These are phyloP conservation scores for Luperina testacea DNA, from an alignment of 2,888 invertebrate genomes.

Conservation along the genomic window DNA sequence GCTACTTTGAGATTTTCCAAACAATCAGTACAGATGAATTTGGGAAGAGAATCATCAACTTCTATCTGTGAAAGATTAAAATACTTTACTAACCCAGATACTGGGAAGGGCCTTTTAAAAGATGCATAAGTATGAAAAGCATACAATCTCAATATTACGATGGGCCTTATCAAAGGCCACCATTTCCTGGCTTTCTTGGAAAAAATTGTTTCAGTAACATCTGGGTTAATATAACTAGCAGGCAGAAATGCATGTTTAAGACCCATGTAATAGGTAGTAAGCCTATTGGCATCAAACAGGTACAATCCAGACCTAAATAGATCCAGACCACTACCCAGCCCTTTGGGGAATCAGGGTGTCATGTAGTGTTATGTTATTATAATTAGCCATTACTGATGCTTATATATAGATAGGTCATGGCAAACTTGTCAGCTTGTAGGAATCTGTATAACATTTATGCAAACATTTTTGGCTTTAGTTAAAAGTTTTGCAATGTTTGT, in stretches of 20 bases:
- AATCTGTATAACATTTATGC: neutral
- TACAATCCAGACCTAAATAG: neutral
- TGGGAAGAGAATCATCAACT: conserved; percentile 84
- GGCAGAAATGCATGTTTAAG: neutral
- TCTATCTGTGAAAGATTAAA: conserved; percentile 77
- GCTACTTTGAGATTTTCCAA: conserved; percentile 81
- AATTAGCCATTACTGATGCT: neutral
- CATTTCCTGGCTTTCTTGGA: neutral
- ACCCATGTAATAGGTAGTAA: neutral
- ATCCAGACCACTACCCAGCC: neutral
- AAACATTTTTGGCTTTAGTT: neutral
- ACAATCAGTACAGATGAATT: conserved; percentile 85
- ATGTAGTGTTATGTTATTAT: neutral
- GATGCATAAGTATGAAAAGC: neutral
- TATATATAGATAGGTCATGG: neutral
- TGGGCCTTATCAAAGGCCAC: too few relatives aligned
- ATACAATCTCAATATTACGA: neutral
- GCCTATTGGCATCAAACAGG: too few relatives aligned
- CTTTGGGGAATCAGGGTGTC: neutral
- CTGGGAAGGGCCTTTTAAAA: neutral
- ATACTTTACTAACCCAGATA: neutral
- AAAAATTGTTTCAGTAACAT: neutral
- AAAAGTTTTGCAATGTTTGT: neutral
- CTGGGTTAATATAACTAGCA: neutral
- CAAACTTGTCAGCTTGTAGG: neutral